phyloP scores from a whole-genome alignment of 2,888 invertebrate genomes.

The Nebria brevicollis region DNA sequence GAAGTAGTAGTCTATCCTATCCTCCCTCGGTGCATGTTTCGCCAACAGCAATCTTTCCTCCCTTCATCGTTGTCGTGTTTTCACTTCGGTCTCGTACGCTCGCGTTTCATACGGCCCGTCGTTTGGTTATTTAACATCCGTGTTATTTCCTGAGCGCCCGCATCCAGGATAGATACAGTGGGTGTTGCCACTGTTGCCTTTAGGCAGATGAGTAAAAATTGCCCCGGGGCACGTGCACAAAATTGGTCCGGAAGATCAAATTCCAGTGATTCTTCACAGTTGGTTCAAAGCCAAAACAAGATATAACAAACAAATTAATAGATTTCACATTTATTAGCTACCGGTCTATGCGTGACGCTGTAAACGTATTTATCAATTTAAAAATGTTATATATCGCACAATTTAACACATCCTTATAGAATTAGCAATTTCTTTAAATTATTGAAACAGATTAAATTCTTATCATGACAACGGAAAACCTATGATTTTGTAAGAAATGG shows the following conservation, averaged over 20 bases:
- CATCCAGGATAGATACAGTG: conserved; percentile 28
- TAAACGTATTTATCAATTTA: too few species aligned
- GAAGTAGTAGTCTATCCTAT: conserved; percentile 53
- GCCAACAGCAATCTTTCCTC: not conserved
- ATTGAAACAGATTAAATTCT: too few species aligned
- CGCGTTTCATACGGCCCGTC: not conserved
- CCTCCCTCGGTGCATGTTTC: not conserved
- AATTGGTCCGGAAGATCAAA: conserved; percentile 33
- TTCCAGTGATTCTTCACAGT: conserved; percentile 7
- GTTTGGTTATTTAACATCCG: conserved; percentile 40
- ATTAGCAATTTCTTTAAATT: too few species aligned
- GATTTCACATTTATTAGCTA: too few species aligned
- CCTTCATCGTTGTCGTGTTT: not conserved
- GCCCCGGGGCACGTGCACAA: conserved; percentile 22
- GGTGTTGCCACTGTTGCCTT: conserved; percentile 24
- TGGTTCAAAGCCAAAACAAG: too few species aligned
- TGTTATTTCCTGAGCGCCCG: conserved; percentile 36
- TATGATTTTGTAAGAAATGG: too few species aligned
- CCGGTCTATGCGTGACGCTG: too few species aligned
- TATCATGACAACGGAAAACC: not conserved
- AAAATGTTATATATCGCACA: too few species aligned
- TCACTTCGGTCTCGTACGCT: not conserved
- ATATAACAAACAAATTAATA: too few species aligned
- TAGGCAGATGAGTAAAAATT: conserved; percentile 33
- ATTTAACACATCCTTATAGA: too few species aligned